Base-by-base conservation (phyloP, 2,797 vertebrate species). In the Melanotaenia nigrans region DNA sequence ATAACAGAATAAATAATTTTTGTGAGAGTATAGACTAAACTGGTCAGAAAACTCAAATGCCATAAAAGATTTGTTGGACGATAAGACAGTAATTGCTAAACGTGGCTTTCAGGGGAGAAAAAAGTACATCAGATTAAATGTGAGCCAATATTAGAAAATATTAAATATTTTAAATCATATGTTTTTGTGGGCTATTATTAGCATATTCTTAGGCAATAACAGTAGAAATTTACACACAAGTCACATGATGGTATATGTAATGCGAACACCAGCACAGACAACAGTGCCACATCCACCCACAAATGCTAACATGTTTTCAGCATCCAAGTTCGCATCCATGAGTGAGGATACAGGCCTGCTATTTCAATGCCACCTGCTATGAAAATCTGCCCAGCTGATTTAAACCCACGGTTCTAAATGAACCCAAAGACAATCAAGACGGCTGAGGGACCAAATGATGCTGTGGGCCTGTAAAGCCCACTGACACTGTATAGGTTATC, bases 401-500 rank as follows among this genome's bases (percentile, higher is more conserved):
- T 58, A 33, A 33, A 57, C n/a, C 25, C 33, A 12, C 25, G 24
- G 8, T 36, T 72, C 45, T 14, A 14, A 1, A 11, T 66, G 57
- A 51, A 57, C 8, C 24, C 11, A 10, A 3, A 42, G 25, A 42
- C 33, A 16, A n/a, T 14, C 0, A 30, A 25, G 25, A 16, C 7
- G 13, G 18, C n/a, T 22, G 6, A 13, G 32, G 10, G 30, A 51
- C 25, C 47, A 61, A 8, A 42, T 71, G 38, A 32, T 33, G 13
- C 11, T 59, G 47, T 45, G 35, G 33, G 16, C 45, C n/a, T 16
- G 38, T 72, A 3, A 61, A 66, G 49, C 58, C 65, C 30, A 40
- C 0, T 20, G 40, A 81, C 36, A 68, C 58, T 12, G 14, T 33
- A 20, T 24, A 75, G 49, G 73, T 71, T 51, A 81, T 65, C 62